Base-by-base conservation (phyloP, 2,888 invertebrate species). In the Drosophila ezoana region DNA sequence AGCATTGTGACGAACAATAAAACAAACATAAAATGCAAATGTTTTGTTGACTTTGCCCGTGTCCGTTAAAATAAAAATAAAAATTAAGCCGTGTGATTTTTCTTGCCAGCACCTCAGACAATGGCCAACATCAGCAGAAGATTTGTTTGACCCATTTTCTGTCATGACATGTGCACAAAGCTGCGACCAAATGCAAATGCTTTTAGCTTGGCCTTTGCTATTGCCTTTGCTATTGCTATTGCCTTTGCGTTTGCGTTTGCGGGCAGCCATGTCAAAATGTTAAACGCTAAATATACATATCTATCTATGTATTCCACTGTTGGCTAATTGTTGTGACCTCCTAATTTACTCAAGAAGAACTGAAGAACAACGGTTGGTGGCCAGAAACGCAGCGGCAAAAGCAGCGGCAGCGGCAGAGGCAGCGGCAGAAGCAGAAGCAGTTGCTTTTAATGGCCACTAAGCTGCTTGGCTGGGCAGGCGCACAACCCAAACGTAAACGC, bases 321-420 rank as follows among this genome's bases (percentile, higher is more conserved):
- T 88, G 88, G 86, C 88, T 90, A 91, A 90, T 90, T 88, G 83
- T 79, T 87, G 82, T 91, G 92, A 91, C 91, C 92, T 91, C 91
- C 83, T 91, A 91, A 91, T 86, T 88, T 89, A 91, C 88, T 91
- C 89, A 88, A 87, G 90, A 84, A 85, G 89, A 89, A 82, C 88
- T 69, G 75, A 76, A 67, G 75, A 68, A 59, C 75, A 54, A 23
- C 38, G 16, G 68, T 51, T 54, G 41, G 56, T 48, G 64, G 53
- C n/a, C n/a, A n/a, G n/a, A n/a, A n/a, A n/a, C n/a, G 57, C 49
- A 45, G 59, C 14, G 16, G 11, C 43, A 20, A 10, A 2, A n/a
- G 37, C n/a, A 33, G 33, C 1, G 3, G 33, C 33, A 35, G 33
- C 0, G 11, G 11, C 33, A 49, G 38, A 13, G 11, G 49, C 20